Evolutionary conservation across 2,888 invertebrate species (phyloP), one percentile per base, ranked within the genome.

Genomic region (Polietes domitor): DNA sequence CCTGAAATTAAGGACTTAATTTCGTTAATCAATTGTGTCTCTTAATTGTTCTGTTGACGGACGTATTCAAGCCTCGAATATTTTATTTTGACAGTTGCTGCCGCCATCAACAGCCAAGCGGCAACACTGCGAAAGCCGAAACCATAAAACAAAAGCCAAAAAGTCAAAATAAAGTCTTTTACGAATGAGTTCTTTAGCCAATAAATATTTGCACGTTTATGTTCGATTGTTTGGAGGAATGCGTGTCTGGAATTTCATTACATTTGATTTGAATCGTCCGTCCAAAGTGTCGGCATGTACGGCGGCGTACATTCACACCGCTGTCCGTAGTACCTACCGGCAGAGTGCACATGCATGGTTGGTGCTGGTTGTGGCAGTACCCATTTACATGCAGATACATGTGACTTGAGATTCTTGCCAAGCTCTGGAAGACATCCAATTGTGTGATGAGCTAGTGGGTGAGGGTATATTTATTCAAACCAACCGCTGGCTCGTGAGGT

Each of bases 161-260:
- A 61, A 61, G 61, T 28, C 61, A 28, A 21, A 72, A 75, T 75
- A 61, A 43, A 77, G 71, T 65, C 77, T 63, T 80, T 58, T 24
- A 75, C 77, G 65, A 83, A 77, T 83, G 37, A 47, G 50, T 75
- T 77, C 72, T 75, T 58, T 76, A 47, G 37, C 53, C 76, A 77
- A 41, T 70, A 80, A 80, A 83, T 83, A 74, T 75, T 80, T 83
- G 80, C 83, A 83, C 83, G 83, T 83, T 71, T 70, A 12, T 75
- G 26, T 53, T 74, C 43, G 77, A 76, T 84, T 68, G 77, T 76
- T 81, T 43, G 58, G 26, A 65, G 10, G 75, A 80, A 72, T 84
- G 83, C 83, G 80, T 84, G 83, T 76, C 75, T 84, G 75, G 83
- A 80, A 84, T 84, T 78, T 78, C 65, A 81, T 78, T 84, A 74